These are phyloP conservation scores for Neodon shergylaensis DNA, from an alignment of 2,113 vertebrate species.

Conservation along the genomic window DNA sequence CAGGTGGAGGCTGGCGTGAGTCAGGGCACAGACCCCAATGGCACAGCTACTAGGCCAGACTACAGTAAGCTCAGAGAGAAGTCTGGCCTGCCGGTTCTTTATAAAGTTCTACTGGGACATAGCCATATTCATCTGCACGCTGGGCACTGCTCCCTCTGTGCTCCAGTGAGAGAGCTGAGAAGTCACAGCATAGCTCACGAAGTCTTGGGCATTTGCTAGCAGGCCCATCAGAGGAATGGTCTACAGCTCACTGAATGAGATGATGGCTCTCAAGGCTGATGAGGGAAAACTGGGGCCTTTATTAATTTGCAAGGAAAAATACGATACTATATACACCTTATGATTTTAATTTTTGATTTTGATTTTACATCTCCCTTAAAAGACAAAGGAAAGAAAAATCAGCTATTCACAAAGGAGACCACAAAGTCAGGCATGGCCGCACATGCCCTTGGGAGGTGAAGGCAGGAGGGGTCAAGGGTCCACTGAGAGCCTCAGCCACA, in stretches of 20 bases:
- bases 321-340: neutral
- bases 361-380: neutral
- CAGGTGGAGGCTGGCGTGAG: neutral
- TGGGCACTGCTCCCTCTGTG: neutral
- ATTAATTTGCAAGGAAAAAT: slow-evolving; percentile 22
- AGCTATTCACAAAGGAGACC: neutral
- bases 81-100: neutral
- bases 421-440: too few species aligned
- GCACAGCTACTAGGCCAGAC: accelerated
- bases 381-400: slow-evolving; percentile 23
- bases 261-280: neutral
- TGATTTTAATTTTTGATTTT: slow-evolving; percentile 23
- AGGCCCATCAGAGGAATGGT: neutral
- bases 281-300: neutral
- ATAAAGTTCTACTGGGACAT: slow-evolving; percentile 53
- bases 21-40: neutral
- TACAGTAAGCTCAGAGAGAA: neutral
- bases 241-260: neutral
- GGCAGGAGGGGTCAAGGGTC: neutral
- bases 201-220: neutral
- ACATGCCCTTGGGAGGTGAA: neutral
- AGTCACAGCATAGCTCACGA: neutral
- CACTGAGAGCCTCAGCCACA: neutral
- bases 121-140: neutral
- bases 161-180: neutral